These are phyloP conservation scores for Laterallus jamaicensis DNA, from an alignment of 2,113 vertebrate species.

Conservation along the genomic window DNA sequence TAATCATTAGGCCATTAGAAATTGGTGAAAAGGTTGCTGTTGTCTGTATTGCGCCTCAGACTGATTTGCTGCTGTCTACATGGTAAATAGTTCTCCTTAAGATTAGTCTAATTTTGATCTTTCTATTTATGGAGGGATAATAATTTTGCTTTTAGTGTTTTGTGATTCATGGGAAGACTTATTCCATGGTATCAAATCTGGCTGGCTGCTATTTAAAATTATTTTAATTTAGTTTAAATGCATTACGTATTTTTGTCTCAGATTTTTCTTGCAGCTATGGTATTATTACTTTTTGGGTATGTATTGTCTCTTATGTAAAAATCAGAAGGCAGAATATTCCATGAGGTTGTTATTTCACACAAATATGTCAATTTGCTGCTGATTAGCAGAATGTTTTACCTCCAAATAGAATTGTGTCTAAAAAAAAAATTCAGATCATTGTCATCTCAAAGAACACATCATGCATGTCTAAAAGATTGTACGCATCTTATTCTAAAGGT, in stretches of 20 bases:
- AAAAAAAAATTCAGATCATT: not conserved
- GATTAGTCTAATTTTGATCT: not conserved
- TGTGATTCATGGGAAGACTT: not conserved
- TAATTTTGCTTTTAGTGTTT: not conserved
- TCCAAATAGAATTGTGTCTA: not conserved
- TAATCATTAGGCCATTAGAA: not conserved
- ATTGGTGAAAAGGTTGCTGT: not conserved
- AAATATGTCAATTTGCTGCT: slow-evolving; percentile 10
- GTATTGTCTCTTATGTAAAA: not conserved
- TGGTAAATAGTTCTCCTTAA: not conserved
- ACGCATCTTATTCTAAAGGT: not conserved
- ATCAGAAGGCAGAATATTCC: not conserved
- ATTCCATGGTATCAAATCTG: not conserved
- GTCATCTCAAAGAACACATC: slow-evolving; percentile 2
- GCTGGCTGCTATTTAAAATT: not conserved
- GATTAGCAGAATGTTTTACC: slow-evolving; percentile 24
- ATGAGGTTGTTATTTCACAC: not conserved
- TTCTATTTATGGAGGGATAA: not conserved
- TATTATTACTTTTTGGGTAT: not conserved
- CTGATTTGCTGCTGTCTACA: not conserved
- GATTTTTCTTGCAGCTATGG: not conserved
- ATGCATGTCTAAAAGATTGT: not conserved
- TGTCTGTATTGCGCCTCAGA: not conserved
- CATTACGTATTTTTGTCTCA: not conserved
- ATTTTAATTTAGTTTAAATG: not conserved